Evolutionary conservation across 2,888 invertebrate species (phyloP), one percentile per base, ranked within the genome.

Genomic region (Aradus depressus): DNA sequence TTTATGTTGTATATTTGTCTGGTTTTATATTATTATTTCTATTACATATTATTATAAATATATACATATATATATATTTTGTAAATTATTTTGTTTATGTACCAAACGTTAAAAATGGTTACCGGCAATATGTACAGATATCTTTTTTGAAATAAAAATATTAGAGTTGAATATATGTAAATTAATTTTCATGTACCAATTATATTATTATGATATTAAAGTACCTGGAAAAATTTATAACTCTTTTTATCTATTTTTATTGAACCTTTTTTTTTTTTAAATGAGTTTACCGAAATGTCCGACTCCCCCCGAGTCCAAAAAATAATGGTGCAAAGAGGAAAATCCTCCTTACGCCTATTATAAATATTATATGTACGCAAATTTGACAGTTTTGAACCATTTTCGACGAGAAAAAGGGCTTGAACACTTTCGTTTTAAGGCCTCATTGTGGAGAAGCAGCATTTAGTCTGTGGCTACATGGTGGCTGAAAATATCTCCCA

Each of bases 401-500:
- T 91, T 96, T 68, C 75, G 93, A 70, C 80, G 79, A 86, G 85
- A 88, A 63, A 83, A 90, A 64, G 32, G 92, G 92, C 0, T 68
- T 97, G 58, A 88, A 91, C 66, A 91, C 93, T 0, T 91, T 98
- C 65, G 89, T 91, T 18, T 72, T 97, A 56, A 80, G 97, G 3
- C 97, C 97, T 2, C 98, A 98, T 70, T 96, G 96, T 65, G 98
- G 98, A 3, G 97, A 98, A 72, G 97, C 95, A 96, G 68, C 97
- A 98, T 73, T 76, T 98, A 53, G 89, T 98, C 0, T 88, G 93
- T 62, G 95, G 92, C 5, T 98, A 89, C 69, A 79, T 98, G 75
- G 79, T 96, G 66, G 89, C 95, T 0, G 96, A 98, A 69, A 97
- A 95, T 69, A 98, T 98, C 65, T 92, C 95, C 0, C 98, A 98